Conservation (phyloP, 2,888 invertebrate genomes). For the Priocnemis perturbator region DNA sequence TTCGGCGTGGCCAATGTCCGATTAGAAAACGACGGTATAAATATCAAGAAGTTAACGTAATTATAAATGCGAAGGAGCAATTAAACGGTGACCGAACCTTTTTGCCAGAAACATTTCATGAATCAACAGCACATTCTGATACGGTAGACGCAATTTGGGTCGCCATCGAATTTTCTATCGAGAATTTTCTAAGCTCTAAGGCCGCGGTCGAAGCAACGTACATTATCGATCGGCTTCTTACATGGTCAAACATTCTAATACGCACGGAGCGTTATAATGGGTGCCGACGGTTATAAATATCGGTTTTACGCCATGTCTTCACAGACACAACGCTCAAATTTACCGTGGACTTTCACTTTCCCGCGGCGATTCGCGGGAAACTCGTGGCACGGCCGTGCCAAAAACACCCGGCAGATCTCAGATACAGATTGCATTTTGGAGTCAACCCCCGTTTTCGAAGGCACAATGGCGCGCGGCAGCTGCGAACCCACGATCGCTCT, state of each 20-base stretch:
- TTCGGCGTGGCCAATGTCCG: neutral
- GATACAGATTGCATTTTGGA: conserved; percentile 39
- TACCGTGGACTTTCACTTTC: neutral
- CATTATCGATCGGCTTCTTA: conserved; percentile 21
- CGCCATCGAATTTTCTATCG: no score
- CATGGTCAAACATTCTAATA: no score
- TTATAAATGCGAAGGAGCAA: no score
- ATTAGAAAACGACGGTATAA: neutral
- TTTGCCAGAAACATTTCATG: no score
- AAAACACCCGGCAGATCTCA: conserved; percentile 31
- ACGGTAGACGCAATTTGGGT: no score
- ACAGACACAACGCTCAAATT: neutral
- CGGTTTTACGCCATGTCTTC: no score
- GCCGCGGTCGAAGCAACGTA: neutral
- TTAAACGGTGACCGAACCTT: no score
- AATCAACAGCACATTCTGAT: no score
- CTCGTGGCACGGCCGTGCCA: conserved; percentile 2
- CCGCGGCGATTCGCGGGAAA: conserved; percentile 16
- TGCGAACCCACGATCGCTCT: neutral
- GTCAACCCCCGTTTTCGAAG: neutral
- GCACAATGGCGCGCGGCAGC: conserved; percentile 29
- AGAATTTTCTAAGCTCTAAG: neutral
- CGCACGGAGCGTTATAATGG: no score
- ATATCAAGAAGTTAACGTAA: no score
- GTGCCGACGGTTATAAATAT: no score